Conservation (phyloP, 2,797 vertebrate species). For the Halcyon chelicuti region DNA sequence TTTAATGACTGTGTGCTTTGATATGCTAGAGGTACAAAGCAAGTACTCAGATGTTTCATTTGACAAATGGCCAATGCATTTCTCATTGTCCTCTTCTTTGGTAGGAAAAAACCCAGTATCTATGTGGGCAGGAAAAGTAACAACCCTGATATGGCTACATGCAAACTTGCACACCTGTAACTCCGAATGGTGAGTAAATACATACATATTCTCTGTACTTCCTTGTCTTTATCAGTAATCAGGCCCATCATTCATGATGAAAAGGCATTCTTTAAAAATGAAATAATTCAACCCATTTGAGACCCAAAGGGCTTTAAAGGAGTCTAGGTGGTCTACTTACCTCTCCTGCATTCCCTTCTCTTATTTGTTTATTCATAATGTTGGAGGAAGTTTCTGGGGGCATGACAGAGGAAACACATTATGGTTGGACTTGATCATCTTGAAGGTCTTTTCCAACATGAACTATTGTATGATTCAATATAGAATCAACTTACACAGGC, state of each 20-base stretch:
- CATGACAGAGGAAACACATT: neutral
- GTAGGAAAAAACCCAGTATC: neutral
- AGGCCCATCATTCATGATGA: neutral
- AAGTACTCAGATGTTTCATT: neutral
- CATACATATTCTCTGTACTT: neutral
- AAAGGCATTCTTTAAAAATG: slow-evolving; percentile 31
- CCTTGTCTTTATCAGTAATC: slow-evolving; percentile 10
- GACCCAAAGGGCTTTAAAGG: neutral
- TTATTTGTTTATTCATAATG: neutral
- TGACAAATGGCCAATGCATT: neutral
- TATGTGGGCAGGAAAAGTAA: neutral
- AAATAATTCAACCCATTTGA: neutral
- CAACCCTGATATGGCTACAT: neutral
- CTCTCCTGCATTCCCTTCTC: neutral
- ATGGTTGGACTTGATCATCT: neutral
- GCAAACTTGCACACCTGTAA: neutral
- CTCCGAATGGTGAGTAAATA: neutral
- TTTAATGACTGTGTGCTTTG: neutral
- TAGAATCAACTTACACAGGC: neutral
- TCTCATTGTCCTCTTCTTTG: neutral
- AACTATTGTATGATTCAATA: neutral
- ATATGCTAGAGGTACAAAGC: neutral
- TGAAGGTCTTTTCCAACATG: neutral
- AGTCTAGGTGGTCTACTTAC: slow-evolving; percentile 5
- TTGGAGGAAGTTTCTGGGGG: neutral